Conservation (phyloP, 2,113 vertebrate species). For the Polyodon spathula region DNA sequence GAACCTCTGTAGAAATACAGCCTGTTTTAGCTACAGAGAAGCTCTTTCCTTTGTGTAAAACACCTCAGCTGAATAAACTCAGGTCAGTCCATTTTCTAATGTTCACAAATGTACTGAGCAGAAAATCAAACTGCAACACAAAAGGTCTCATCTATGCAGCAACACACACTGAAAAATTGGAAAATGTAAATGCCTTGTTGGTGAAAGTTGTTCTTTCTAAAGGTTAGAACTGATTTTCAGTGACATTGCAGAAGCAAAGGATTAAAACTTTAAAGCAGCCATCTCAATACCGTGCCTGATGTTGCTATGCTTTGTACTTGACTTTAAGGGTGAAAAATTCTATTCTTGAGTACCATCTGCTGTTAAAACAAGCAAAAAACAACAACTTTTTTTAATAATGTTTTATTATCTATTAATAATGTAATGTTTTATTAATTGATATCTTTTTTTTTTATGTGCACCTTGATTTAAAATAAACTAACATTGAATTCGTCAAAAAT, state of each 20-base stretch:
- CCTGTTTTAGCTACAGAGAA: neutral
- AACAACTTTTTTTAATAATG: no score
- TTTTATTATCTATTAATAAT: constrained; percentile 24
- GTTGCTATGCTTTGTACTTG: neutral
- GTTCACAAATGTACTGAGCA: constrained; percentile 1
- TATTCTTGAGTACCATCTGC: neutral
- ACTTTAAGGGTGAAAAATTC: neutral
- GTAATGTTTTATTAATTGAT: constrained; percentile 21
- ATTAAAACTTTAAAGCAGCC: constrained; percentile 2
- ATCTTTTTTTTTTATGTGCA: constrained; percentile 20
- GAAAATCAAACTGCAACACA: constrained; percentile 9
- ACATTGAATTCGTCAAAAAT: no score
- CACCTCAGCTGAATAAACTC: constrained; percentile 6
- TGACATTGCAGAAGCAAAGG: constrained; percentile 1
- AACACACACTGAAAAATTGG: constrained; percentile 14
- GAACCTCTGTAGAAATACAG: constrained; percentile 12
- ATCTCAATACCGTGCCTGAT: neutral
- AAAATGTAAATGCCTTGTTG: constrained; percentile 21
- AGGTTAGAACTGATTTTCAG: constrained; percentile 22
- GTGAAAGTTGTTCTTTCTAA: constrained; percentile 4
- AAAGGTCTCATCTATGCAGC: constrained; percentile 9
- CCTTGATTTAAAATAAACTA: neutral
- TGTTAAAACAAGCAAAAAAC: constrained; percentile 14
- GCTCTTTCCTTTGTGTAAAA: neutral
- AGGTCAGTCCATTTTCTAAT: constrained; percentile 11